A percentile compares a stretch with the other conserved stretches of the same genome.
Evolutionary conservation across 2,888 invertebrate species (phyloP).

Genomic region (Ennomos fuscantarius): DNA sequence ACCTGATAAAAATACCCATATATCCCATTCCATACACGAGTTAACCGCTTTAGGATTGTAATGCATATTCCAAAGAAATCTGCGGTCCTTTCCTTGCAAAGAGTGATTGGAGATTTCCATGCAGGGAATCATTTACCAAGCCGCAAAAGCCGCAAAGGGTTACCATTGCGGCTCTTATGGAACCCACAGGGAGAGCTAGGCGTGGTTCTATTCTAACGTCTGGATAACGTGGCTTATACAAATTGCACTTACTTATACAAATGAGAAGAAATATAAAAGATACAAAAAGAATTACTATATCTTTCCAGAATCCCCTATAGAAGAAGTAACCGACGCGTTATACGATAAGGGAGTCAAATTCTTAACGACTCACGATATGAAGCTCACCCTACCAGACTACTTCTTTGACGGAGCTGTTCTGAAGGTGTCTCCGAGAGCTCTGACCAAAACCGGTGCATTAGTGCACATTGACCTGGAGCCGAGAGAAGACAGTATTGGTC

Average conservation of each 20-base stretch:
- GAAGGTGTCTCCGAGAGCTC: slow-evolving; percentile 89
- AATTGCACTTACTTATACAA: too few species aligned
- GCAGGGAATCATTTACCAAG: too few species aligned
- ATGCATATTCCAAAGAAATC: neutral
- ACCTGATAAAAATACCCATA: too few species aligned
- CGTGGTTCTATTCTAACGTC: too few species aligned
- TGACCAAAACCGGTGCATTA: slow-evolving; percentile 90
- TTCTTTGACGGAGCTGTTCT: slow-evolving; percentile 90
- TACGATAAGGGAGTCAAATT: slow-evolving; percentile 90
- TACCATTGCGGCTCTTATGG: too few species aligned
- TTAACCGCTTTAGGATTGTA: neutral
- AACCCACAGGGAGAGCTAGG: too few species aligned
- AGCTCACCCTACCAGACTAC: slow-evolving; percentile 88
- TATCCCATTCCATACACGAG: too few species aligned
- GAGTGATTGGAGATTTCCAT: too few species aligned
- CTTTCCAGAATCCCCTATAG: slow-evolving; percentile 86
- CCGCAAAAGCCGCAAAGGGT: too few species aligned
- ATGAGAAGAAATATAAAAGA: neutral
- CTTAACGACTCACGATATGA: slow-evolving; percentile 91
- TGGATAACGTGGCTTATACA: too few species aligned
- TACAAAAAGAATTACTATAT: slow-evolving; percentile 4
- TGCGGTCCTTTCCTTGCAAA: too few species aligned
- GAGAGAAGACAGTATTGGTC: slow-evolving; percentile 68
- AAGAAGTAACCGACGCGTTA: slow-evolving; percentile 90
- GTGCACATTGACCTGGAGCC: slow-evolving; percentile 90